Evolutionary conservation across 2,113 vertebrate genomes (phyloP).

Genomic region (Trichomycterus rosablanca): DNA sequence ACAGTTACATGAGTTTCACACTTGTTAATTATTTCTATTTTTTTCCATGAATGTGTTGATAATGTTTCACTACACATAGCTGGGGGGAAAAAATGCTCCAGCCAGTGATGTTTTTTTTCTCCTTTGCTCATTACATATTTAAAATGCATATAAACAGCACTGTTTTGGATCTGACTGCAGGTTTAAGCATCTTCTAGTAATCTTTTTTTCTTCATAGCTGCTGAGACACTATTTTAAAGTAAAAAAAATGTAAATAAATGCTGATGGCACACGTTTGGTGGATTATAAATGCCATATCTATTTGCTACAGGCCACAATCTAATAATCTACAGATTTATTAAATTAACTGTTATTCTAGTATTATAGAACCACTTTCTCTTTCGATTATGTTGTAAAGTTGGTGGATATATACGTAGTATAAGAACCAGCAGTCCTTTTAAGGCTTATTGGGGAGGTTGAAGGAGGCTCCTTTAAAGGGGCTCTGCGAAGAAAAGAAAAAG

Average conservation of each 20-base stretch:
- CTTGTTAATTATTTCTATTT: conserved; percentile 13
- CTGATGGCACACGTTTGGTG: conserved; percentile 34
- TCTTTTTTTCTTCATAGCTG: conserved; percentile 4
- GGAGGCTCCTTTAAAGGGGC: conserved; percentile 38
- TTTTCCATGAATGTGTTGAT: neutral
- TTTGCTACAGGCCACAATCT: conserved; percentile 19
- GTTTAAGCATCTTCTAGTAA: conserved; percentile 6
- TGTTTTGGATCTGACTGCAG: conserved; percentile 28
- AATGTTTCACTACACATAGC: neutral
- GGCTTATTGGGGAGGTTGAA: conserved; percentile 37
- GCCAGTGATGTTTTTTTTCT: conserved; percentile 4
- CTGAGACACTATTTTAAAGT: neutral
- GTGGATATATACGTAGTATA: conserved; percentile 23
- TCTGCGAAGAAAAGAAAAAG: conserved; percentile 25
- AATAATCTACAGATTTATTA: conserved; percentile 17
- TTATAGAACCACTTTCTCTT: conserved; percentile 37
- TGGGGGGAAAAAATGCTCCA: conserved; percentile 4
- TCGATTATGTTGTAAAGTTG: conserved; percentile 17
- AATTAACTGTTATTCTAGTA: conserved; percentile 29
- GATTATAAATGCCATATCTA: neutral
- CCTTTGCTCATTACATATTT: no score
- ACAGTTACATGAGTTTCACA: conserved; percentile 56
- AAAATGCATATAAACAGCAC: conserved; percentile 32
- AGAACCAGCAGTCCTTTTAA: conserved; percentile 43
- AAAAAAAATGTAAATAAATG: conserved; percentile 21